phyloP scores from a whole-genome alignment of 2,797 vertebrate genomes.

The Onychomys torridus region DNA sequence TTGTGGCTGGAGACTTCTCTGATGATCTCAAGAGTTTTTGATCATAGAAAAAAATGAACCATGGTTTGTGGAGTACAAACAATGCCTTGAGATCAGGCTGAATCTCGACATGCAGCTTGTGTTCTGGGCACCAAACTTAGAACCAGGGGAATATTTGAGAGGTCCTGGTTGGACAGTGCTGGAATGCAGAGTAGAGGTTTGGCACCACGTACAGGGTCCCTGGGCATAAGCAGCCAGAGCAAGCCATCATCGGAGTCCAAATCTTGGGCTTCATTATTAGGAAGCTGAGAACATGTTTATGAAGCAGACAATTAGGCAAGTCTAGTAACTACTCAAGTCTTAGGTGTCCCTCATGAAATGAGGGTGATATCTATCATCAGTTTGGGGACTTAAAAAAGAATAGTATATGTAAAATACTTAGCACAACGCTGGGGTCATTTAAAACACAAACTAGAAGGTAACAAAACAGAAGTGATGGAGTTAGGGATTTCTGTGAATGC shows the following conservation, averaged over 20 bases:
- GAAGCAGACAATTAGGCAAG: not conserved
- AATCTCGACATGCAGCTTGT: not conserved
- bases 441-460: not conserved
- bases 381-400: conserved; percentile 47
- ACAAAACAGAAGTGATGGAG: conserved; percentile 13
- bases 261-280: conserved; percentile 5
- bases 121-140: conserved; percentile 39
- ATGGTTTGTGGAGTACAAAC: not conserved
- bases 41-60: not conserved
- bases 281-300: not conserved
- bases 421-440: not conserved
- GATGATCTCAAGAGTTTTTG: conserved; percentile 1
- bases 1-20: not conserved
- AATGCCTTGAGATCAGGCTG: not conserved
- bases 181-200: not conserved
- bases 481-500: conserved; percentile 55
- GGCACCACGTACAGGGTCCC: conserved; percentile 4
- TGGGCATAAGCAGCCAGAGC: conserved; percentile 25
- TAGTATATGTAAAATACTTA: not conserved
- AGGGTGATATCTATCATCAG: not conserved
- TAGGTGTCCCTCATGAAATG: not conserved
- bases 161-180: not conserved
- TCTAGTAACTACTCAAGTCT: conserved; percentile 26
- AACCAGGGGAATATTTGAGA: conserved; percentile 14
- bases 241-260: conserved; percentile 16